These are phyloP conservation scores for Thamnophis sirtalis DNA, from an alignment of 2,113 vertebrate genomes.

Conservation along the genomic window DNA sequence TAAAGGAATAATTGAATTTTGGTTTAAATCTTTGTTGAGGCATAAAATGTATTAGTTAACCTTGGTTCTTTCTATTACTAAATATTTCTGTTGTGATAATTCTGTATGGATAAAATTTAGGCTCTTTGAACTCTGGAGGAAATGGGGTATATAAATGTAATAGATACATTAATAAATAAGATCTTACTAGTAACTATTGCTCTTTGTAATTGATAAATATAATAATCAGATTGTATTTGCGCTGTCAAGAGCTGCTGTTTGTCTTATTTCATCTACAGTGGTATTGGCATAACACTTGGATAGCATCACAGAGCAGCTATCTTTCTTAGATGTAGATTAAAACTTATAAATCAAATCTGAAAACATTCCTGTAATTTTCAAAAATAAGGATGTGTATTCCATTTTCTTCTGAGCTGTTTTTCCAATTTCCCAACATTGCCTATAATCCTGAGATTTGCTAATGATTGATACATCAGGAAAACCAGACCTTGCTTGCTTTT, in stretches of 20 bases:
- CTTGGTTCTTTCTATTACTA: neutral
- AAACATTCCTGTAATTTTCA: neutral
- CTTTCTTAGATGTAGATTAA: neutral
- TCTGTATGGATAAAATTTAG: neutral
- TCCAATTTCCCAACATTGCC: neutral
- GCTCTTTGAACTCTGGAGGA: neutral
- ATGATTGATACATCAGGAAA: neutral
- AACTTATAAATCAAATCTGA: neutral
- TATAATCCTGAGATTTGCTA: neutral
- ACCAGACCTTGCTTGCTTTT: neutral
- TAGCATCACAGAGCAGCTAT: neutral
- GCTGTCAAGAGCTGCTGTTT: neutral
- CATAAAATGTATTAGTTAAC: neutral
- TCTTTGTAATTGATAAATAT: neutral
- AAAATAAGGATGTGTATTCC: neutral
- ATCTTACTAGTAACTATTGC: neutral
- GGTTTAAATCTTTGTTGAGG: neutral
- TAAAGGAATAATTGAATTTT: neutral
- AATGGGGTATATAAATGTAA: neutral
- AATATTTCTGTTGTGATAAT: neutral
- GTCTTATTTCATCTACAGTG: neutral
- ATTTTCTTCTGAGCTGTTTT: neutral
- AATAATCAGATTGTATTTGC: neutral
- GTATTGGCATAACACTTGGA: neutral
- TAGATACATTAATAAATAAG: neutral